Conservation (phyloP, 2,797 vertebrate species). For the Diplodus puntazzo region DNA sequence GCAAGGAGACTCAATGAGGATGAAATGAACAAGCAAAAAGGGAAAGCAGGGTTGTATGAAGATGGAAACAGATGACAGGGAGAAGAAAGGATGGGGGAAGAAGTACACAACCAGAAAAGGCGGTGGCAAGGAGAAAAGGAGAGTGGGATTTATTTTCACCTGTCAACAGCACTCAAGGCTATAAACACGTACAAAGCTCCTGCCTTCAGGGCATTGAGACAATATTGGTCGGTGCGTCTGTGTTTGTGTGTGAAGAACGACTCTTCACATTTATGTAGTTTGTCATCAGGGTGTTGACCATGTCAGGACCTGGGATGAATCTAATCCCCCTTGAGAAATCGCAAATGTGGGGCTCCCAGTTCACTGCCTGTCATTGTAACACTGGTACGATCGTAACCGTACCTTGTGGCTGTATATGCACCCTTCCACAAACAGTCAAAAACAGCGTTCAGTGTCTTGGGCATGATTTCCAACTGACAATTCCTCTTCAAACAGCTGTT, state of each 20-base stretch:
- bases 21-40: conserved; percentile 40
- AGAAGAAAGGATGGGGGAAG: conserved; percentile 23
- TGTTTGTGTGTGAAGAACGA: conserved; percentile 67
- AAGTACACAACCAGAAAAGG: conserved; percentile 38
- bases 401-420: neutral
- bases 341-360: conserved; percentile 42
- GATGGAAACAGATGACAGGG: conserved; percentile 43
- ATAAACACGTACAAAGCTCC: conserved; percentile 74
- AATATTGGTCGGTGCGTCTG: conserved; percentile 66
- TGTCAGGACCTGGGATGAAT: conserved; percentile 61
- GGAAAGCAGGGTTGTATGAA: conserved; percentile 33
- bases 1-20: conserved; percentile 21
- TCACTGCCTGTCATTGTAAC: conserved; percentile 28
- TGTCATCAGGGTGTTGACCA: conserved; percentile 71
- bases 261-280: conserved; percentile 68
- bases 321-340: conserved; percentile 73
- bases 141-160: conserved; percentile 79
- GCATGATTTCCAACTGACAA: neutral
- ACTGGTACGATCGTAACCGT: conserved; percentile 24
- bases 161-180: conserved; percentile 75
- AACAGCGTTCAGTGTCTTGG: neutral
- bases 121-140: conserved; percentile 55
- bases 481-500: neutral
- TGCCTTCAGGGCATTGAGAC: conserved; percentile 67
- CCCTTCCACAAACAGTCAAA: neutral